Base-by-base conservation (phyloP, 2,888 invertebrate species). In the Lasioglossum figueresi region DNA sequence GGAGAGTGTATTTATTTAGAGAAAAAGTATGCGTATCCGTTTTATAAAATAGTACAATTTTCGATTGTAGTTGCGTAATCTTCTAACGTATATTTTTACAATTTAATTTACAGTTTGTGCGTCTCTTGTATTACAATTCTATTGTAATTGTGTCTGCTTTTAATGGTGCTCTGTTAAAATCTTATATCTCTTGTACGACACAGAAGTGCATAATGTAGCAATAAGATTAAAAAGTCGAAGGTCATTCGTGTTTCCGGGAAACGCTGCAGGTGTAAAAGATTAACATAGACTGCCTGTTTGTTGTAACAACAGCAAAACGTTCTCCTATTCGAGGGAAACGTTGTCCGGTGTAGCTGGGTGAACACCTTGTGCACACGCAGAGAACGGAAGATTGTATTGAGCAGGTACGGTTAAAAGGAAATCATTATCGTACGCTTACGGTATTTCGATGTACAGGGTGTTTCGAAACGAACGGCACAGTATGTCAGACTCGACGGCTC, bases 351-450 rank as follows among this genome's bases (percentile, higher is more conserved):
- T n/a, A 23, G 23, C 34, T 40, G 68, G 1, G 37, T 12, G 37
- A 68, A 34, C 19, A 37, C 37, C 37, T 68, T 68, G 37, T 68
- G 10, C 37, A 68, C 23, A 12, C 68, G 23, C 37, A 40, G 37
- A 68, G 37, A 68, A 68, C 68, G 37, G 37, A 68, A 68, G 68
- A 68, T 68, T 37, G 34, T 34, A 66, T 66, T 68, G 68, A 68
- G 68, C 68, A 68, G 68, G 37, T 68, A 66, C 34, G 66, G 66
- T 66, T 66, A 34, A 19, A 31, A 66, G 66, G 34, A 66, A 66
- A 66, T 66, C 66, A 66, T 66, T 66, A 68, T 68, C 37, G 37
- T 37, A 68, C 37, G 68, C 37, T 68, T 68, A 68, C 68, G 23
- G 37, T 68, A 40, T 68, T 68, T 4, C 68, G 68, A 37, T 37